phyloP scores from a whole-genome alignment of 2,888 invertebrate species.

The Coremacera marginata region DNA sequence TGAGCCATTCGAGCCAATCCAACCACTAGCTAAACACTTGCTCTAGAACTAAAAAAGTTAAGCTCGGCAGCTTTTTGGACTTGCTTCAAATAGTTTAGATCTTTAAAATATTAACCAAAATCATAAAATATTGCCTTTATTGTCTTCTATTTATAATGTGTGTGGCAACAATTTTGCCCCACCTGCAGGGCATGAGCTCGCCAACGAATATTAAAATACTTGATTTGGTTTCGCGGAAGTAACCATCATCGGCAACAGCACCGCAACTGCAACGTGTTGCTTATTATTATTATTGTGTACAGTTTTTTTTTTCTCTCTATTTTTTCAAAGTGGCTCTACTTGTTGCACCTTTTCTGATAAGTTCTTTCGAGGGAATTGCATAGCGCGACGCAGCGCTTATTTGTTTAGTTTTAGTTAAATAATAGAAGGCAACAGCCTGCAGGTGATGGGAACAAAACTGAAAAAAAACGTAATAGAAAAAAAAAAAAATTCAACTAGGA shows the following conservation, averaged over 20 bases:
- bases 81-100: too few relatives aligned
- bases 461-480: background rate
- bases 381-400: constrained; percentile 7
- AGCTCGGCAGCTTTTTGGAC: too few relatives aligned
- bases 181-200: too few relatives aligned
- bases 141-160: too few relatives aligned
- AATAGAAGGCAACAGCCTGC: background rate
- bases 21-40: too few relatives aligned
- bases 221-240: constrained; percentile 29
- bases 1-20: too few relatives aligned
- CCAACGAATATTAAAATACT: constrained; percentile 18
- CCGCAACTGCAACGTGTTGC: background rate
- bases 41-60: too few relatives aligned
- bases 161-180: too few relatives aligned
- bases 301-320: background rate
- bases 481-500: background rate
- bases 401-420: constrained; percentile 31
- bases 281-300: background rate
- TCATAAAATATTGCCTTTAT: background rate
- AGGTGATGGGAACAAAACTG: constrained; percentile 6
- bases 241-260: constrained; percentile 7
- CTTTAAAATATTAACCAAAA: background rate
- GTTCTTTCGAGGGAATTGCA: background rate
- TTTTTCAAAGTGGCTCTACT: constrained; percentile 16
- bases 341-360: constrained; percentile 28